These are phyloP conservation scores for Pachyuromys duprasi DNA, from an alignment of 2,797 vertebrate species.

Conservation along the genomic window DNA sequence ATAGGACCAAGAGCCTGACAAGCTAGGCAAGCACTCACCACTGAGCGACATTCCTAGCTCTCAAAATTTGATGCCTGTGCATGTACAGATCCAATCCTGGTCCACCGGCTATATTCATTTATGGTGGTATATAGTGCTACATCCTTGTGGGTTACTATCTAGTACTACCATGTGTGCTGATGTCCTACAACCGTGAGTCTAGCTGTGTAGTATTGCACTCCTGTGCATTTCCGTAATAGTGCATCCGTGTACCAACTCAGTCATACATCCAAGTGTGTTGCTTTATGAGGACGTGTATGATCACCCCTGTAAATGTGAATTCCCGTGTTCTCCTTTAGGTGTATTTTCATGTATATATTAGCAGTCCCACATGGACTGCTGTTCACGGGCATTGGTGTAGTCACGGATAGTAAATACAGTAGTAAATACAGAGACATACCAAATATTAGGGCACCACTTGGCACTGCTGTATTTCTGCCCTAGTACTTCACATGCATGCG, in stretches of 20 bases:
- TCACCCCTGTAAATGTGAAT: neutral
- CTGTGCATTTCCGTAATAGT: neutral
- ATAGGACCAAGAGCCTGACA: neutral
- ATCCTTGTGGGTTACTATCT: neutral
- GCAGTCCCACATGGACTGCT: neutral
- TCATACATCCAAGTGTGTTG: neutral
- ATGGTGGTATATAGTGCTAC: too few species aligned
- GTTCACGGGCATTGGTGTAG: too few species aligned
- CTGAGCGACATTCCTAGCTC: neutral
- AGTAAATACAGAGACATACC: neutral
- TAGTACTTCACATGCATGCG: neutral
- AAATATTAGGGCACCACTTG: neutral
- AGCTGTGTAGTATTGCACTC: neutral
- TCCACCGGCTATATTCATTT: neutral
- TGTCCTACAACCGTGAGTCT: neutral
- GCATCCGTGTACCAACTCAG: too few species aligned
- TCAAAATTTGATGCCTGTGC: neutral
- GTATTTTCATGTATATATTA: neutral
- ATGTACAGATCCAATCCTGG: neutral
- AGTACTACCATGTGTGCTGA: neutral
- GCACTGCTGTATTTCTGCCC: neutral
- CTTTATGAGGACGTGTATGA: neutral
- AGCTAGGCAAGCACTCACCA: neutral
- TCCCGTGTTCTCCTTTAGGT: neutral
- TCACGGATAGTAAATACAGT: neutral